Conservation (phyloP, 2,797 vertebrate species). For the Coranthus polyacanthus region DNA sequence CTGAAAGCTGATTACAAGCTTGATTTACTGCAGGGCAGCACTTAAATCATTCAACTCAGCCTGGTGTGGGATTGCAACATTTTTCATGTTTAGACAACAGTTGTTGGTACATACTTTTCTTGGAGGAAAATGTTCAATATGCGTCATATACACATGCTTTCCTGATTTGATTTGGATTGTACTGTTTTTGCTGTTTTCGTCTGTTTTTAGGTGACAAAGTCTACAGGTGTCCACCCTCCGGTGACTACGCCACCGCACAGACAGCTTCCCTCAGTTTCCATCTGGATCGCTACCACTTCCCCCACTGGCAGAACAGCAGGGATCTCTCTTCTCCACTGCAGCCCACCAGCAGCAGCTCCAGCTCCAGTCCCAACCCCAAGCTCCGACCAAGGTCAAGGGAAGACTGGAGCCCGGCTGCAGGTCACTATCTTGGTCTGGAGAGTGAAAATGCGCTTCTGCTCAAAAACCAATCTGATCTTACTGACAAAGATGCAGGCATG, state of each 20-base stretch:
- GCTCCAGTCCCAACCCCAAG: constrained; percentile 66
- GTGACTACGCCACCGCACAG: constrained; percentile 91
- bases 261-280: constrained; percentile 92
- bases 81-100: constrained; percentile 95
- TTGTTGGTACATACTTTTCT: constrained; percentile 81
- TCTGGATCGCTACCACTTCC: constrained; percentile 90
- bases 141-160: constrained; percentile 54
- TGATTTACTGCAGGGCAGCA: constrained; percentile 99
- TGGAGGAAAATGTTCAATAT: constrained; percentile 59
- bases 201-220: constrained; percentile 91
- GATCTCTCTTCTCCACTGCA: constrained; percentile 85
- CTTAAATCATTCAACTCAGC: constrained; percentile 99
- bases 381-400: constrained; percentile 84
- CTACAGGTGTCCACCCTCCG: constrained; percentile 92
- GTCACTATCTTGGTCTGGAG: constrained; percentile 87
- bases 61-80: constrained; percentile 96
- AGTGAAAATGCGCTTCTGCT: constrained; percentile 69
- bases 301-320: constrained; percentile 88
- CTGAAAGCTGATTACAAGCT: constrained; percentile 99
- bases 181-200: constrained; percentile 64
- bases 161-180: constrained; percentile 59
- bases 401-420: constrained; percentile 80
- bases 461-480: constrained; percentile 65
- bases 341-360: constrained; percentile 80
- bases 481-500: constrained; percentile 80